Base-by-base conservation (phyloP, 2,888 invertebrate genomes). In the Atherix ibis region DNA sequence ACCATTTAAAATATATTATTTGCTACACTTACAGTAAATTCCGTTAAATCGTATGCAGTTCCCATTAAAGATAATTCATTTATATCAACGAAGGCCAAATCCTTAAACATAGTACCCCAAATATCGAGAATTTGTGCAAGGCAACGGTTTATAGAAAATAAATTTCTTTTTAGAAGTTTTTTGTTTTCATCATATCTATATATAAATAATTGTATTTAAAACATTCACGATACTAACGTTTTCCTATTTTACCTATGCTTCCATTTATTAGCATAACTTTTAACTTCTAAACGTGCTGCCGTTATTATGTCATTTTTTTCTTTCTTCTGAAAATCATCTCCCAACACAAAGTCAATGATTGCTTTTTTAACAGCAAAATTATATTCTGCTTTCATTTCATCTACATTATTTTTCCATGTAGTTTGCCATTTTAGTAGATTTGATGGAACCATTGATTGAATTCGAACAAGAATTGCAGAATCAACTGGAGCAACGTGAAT, bases 281-380 rank as follows among this genome's bases (percentile, higher is more conserved):
- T 60, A 43, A 76, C 40, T 54, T 80, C 73, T 46, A 58, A 53
- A 49, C 76, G 64, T 42, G 70, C 52, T 29, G 64, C 63, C 1
- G 70, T 67, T 17, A 65, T 62, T 36, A 70, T 68, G 40, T 65
- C 62, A 4, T 61, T 44, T 6, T 38, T 35, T 5, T 28, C 34
- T 2, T 47, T 40, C 28, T 45, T 46, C 19, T 45, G 41, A 22
- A 66, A 64, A 0, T 82, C 78, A 60, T 88, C 83, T 48, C 79
- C 76, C 4, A 94, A 64, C 1, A 89, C 87, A 55, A 88, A 94
- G 62, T 92, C 91, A 1, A 94, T 82, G 33, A 85, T 81, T 0
- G 89, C 81, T 53, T 88, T 89, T 53, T 91, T 92, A 52, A 91
- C 82, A 40, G 82, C 80, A 55, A 82, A 70, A 53, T 82, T 71